Base-by-base conservation (phyloP, 2,888 invertebrate species). In the Tholera decimalis region DNA sequence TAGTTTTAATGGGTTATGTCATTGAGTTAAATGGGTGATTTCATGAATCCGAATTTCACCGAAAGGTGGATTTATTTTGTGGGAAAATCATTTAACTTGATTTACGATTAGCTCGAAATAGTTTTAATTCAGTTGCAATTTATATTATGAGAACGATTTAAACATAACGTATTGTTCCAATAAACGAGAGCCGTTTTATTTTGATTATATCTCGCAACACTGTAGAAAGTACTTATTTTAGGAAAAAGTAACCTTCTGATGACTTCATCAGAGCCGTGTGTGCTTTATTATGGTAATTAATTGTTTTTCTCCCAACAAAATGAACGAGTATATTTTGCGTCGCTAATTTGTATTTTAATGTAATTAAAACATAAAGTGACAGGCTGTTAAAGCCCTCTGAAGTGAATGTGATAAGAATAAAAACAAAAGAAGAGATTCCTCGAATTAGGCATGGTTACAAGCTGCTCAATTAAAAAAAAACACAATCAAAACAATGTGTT, bases 201-300 rank as follows among this genome's bases (percentile, higher is more conserved):
- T 46, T 46, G 8, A 11, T n/a, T 28, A 28, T 28, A 22, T 15
- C 15, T 35, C 0, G 1, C 8, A 18, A 46, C 33, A 15, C 15
- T 24, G 2, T 3, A 2, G 20, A 18, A 44, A 24, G 0, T 20
- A 13, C 13, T 28, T 18, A 2, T 65, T 22, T 5, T 9, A 11
- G 46, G n/a, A 20, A 65, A 50, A 54, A 68, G 41, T 20, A 33
- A 4, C 11, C 24, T 9, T 53, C 33, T 22, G 41, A 57, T 50
- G 33, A 68, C 49, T 74, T 70, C 37, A 73, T 70, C 33, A 73
- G 39, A 67, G 53, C 26, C 26, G 53, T 55, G 47, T 65, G 50
- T 69, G 51, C 70, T 77, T 69, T 68, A 73, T 68, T 68, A 59
- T 56, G 55, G 43, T 67, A 73, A 77, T 82, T 82, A 75, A 76